phyloP scores from a whole-genome alignment of 2,888 invertebrate species.

The Oscheius myriophilus region DNA sequence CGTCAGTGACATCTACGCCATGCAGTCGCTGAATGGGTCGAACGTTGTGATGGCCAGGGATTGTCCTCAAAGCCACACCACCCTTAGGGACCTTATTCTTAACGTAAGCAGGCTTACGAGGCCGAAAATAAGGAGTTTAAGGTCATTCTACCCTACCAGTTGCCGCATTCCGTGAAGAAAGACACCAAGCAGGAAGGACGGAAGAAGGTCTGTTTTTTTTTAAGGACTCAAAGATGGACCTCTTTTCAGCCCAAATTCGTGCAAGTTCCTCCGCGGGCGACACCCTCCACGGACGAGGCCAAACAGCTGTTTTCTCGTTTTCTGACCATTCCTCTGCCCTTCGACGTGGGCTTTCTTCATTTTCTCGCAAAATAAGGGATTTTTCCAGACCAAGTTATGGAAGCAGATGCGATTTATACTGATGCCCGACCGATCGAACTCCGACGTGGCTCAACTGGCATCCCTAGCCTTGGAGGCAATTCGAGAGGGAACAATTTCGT shows the following conservation, averaged over 20 bases:
- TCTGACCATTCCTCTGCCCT: constrained; percentile 4
- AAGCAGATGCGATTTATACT: constrained; percentile 42
- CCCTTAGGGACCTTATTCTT: constrained; percentile 14
- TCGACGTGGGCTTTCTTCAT: neutral
- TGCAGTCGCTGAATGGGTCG: neutral
- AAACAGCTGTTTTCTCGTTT: constrained; percentile 11
- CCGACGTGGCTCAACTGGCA: constrained; percentile 26
- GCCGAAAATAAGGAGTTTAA: neutral
- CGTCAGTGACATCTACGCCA: constrained; percentile 4
- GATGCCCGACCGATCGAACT: constrained; percentile 27
- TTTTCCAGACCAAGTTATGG: constrained; percentile 42
- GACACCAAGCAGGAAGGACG: constrained; percentile 3
- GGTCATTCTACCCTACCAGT: constrained; percentile 23
- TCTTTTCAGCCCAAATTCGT: constrained; percentile 4
- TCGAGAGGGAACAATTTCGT: constrained; percentile 21
- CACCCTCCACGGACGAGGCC: neutral
- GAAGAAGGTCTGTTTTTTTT: constrained; percentile 10
- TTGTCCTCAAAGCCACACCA: neutral
- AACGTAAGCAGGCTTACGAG: neutral
- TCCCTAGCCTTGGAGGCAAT: constrained; percentile 22
- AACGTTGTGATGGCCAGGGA: neutral
- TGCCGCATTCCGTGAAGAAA: constrained; percentile 2
- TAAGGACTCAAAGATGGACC: neutral
- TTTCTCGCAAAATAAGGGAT: too few species aligned
- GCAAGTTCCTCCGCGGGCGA: constrained; percentile 6